These are phyloP conservation scores for Mimachlamys varia DNA, from an alignment of 2,888 invertebrate species.

Conservation along the genomic window DNA sequence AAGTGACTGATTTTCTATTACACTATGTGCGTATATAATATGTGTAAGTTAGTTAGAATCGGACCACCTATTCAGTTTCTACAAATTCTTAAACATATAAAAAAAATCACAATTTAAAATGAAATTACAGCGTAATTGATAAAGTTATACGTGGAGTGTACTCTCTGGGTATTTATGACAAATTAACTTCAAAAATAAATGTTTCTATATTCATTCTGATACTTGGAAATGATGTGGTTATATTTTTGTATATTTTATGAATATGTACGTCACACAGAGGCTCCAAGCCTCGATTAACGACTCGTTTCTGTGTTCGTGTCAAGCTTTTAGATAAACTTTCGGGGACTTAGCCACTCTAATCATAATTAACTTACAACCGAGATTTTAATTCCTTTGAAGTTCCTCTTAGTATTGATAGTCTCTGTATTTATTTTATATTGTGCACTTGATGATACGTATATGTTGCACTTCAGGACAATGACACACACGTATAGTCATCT, in stretches of 20 bases:
- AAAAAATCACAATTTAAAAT: no score
- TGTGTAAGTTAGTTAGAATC: no score
- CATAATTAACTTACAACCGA: slow-evolving; percentile 13
- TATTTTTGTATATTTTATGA: not conserved
- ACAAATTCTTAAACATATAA: not conserved
- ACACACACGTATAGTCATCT: not conserved
- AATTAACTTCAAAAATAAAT: not conserved
- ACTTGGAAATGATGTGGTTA: not conserved
- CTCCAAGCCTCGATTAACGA: not conserved
- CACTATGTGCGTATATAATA: no score
- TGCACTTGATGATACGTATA: not conserved
- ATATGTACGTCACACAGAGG: not conserved
- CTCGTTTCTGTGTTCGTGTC: not conserved
- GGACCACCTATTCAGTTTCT: not conserved
- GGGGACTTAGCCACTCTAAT: not conserved
- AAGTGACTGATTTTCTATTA: no score
- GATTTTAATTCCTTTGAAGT: slow-evolving; percentile 26
- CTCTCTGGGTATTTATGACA: not conserved
- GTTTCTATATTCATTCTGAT: not conserved
- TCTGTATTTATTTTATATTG: not conserved
- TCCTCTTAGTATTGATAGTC: not conserved
- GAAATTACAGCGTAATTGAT: not conserved
- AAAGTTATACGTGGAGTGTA: not conserved
- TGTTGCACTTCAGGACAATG: not conserved
- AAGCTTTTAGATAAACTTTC: not conserved